A percentile compares a stretch with the other conserved stretches of the same genome.
Evolutionary conservation across 2,797 vertebrate species (phyloP).

Genomic region (Poecilia gillii): DNA sequence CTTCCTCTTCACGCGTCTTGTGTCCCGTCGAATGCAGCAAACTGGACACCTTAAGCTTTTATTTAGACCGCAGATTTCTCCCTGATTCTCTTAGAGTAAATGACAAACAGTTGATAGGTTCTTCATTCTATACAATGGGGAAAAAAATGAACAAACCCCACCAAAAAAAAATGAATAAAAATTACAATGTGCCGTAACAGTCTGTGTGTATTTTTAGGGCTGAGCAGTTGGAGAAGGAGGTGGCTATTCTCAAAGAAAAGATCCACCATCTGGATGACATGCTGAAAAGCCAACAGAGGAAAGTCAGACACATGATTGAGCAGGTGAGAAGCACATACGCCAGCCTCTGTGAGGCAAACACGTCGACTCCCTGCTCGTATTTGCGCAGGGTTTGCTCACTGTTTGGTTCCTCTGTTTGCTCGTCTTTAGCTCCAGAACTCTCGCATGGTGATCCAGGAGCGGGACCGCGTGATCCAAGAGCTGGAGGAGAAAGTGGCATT

Average conservation of each 20-base stretch:
- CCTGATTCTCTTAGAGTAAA: neutral
- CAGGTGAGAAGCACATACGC: conserved; percentile 81
- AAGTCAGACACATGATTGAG: conserved; percentile 96
- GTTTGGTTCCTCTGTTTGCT: conserved; percentile 46
- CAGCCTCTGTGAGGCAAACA: conserved; percentile 30
- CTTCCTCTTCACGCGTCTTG: neutral
- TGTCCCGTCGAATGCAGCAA: neutral
- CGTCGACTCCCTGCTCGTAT: conserved; percentile 13
- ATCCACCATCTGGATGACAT: conserved; percentile 96
- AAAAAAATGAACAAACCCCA: neutral
- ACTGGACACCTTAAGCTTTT: neutral
- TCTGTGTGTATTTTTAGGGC: conserved; percentile 74
- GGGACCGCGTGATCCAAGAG: conserved; percentile 89
- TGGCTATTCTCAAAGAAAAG: conserved; percentile 89
- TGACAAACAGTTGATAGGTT: neutral
- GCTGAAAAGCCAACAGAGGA: conserved; percentile 95
- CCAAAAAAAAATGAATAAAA: neutral
- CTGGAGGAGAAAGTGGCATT: conserved; percentile 92
- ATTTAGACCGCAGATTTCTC: neutral
- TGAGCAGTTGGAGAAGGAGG: conserved; percentile 88
- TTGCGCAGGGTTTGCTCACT: conserved; percentile 39
- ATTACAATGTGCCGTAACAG: neutral
- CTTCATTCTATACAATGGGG: neutral
- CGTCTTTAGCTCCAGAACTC: conserved; percentile 92
- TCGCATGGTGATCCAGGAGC: conserved; percentile 90